Evolutionary conservation across 2,113 vertebrate species (phyloP).

Genomic region (Serilophus lunatus): DNA sequence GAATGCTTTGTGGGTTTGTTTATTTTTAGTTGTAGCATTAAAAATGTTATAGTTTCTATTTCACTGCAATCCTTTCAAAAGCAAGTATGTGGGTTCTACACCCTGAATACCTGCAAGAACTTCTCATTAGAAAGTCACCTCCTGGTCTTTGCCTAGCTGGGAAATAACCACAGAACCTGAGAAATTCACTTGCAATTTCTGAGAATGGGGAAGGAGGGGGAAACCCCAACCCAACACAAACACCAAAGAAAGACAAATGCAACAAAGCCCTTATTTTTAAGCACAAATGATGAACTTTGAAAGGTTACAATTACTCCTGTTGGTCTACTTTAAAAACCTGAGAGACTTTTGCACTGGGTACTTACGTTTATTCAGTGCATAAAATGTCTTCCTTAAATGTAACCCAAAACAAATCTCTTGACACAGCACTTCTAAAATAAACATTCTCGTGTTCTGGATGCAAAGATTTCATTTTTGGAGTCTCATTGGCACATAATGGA

Average conservation of each 20-base stretch:
- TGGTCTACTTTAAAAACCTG: background rate
- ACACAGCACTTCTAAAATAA: slow-evolving; percentile 7
- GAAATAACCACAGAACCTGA: background rate
- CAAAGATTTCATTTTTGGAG: slow-evolving; percentile 11
- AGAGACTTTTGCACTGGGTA: background rate
- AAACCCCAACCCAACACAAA: background rate
- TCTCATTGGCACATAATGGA: slow-evolving; percentile 37
- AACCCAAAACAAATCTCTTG: slow-evolving; percentile 18
- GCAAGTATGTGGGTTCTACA: background rate
- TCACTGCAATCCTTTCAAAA: background rate
- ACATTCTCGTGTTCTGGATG: background rate
- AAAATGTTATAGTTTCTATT: background rate
- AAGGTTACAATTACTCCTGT: background rate
- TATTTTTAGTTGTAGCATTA: background rate
- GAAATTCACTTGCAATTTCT: background rate
- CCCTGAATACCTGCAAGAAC: background rate
- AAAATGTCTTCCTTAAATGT: background rate
- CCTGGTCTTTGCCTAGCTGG: background rate
- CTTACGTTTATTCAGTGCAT: background rate
- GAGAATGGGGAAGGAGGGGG: accelerated
- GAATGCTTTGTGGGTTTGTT: background rate
- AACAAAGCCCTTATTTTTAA: background rate
- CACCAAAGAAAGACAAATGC: background rate
- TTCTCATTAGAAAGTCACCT: background rate
- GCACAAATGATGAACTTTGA: background rate